A percentile compares a stretch with the other conserved stretches of the same genome.
Conservation (phyloP, 2,888 invertebrate species). For the Hydropsyche betteni region DNA sequence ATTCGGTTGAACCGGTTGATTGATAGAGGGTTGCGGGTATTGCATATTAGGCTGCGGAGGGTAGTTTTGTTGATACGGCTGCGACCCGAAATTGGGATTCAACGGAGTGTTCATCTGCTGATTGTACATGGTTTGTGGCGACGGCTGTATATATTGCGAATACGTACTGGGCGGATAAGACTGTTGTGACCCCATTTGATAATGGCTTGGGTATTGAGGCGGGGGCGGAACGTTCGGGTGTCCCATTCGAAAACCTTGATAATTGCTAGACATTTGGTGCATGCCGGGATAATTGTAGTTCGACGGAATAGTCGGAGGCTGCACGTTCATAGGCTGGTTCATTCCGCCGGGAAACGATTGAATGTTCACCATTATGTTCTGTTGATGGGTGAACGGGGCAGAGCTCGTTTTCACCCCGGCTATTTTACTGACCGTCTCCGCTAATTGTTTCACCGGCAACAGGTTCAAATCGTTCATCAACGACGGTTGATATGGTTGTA, state of each 20-base stretch:
- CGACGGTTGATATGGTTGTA: constrained; percentile 56
- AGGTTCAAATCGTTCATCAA: constrained; percentile 58
- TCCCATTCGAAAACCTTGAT: constrained; percentile 57
- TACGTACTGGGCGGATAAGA: constrained; percentile 57
- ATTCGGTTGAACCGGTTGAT: constrained; percentile 56
- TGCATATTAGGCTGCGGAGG: constrained; percentile 46
- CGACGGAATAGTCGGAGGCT: constrained; percentile 61
- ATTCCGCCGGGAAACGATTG: constrained; percentile 69
- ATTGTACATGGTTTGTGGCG: constrained; percentile 51
- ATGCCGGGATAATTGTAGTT: constrained; percentile 60
- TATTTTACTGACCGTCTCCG: constrained; percentile 62
- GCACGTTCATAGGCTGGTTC: constrained; percentile 59
- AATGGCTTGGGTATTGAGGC: constrained; percentile 52
- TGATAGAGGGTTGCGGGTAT: constrained; percentile 53
- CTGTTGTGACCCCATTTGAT: constrained; percentile 49
- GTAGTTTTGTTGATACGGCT: constrained; percentile 51
- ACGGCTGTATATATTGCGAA: constrained; percentile 57
- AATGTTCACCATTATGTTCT: constrained; percentile 72
- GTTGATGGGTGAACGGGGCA: constrained; percentile 65
- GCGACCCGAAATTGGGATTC: constrained; percentile 41
- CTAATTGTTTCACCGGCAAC: constrained; percentile 63
- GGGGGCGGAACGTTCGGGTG: constrained; percentile 58
- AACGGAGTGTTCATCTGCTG: constrained; percentile 47
- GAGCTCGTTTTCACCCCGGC: constrained; percentile 58
- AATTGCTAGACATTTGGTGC: constrained; percentile 61